These are phyloP conservation scores for Dissostichus mawsoni DNA, from an alignment of 2,113 vertebrate genomes.

Conservation along the genomic window DNA sequence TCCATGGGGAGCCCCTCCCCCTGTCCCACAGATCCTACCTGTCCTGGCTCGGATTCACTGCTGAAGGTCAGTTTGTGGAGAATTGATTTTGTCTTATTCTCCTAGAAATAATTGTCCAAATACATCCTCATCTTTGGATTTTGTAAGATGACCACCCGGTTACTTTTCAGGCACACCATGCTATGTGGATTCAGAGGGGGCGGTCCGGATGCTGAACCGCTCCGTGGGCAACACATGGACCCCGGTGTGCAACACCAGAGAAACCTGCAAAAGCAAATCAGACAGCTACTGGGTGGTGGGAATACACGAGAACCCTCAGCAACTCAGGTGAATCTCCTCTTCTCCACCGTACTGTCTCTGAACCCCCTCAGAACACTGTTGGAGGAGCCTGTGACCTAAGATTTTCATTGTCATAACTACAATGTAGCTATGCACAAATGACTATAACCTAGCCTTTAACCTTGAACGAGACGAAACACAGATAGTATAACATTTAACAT, in stretches of 20 bases:
- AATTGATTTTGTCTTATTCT: neutral
- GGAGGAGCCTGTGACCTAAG: no score
- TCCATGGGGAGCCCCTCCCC: slow-evolving; percentile 89
- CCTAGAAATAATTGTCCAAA: neutral
- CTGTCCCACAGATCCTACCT: slow-evolving; percentile 90
- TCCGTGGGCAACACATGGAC: slow-evolving; percentile 90
- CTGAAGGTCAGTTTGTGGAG: slow-evolving; percentile 87
- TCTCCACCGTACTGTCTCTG: neutral
- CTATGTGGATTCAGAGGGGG: slow-evolving; percentile 91
- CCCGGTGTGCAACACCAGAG: slow-evolving; percentile 91
- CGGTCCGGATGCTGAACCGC: slow-evolving; percentile 92
- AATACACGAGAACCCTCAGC: slow-evolving; percentile 94
- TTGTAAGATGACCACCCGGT: neutral
- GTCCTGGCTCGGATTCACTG: slow-evolving; percentile 93
- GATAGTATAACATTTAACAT: no score
- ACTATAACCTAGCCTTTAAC: no score
- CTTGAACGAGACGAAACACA: no score
- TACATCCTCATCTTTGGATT: neutral
- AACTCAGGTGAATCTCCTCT: slow-evolving; percentile 87
- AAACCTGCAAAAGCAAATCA: slow-evolving; percentile 93
- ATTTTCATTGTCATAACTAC: no score
- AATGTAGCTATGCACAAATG: no score
- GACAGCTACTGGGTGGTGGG: slow-evolving; percentile 98
- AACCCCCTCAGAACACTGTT: no score
- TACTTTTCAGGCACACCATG: slow-evolving; percentile 88